Percentiles rank a stretch among this genome's conserved stretches.
Conservation (phyloP, 2,797 vertebrate genomes). For the Silurus aristotelis region DNA sequence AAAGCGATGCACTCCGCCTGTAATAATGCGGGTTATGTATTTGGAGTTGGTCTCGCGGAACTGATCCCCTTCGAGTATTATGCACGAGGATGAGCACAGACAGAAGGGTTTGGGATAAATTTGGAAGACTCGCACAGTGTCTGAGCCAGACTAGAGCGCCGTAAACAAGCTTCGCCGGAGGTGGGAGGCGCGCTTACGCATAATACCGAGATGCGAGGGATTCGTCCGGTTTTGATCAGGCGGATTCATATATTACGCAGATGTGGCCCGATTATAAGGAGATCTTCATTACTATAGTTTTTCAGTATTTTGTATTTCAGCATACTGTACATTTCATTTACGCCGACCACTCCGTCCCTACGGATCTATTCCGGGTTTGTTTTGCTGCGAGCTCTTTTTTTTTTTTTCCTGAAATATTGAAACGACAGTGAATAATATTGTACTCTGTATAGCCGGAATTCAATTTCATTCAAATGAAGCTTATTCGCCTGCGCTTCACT, state of each 20-base stretch:
- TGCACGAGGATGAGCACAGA: conserved; percentile 3
- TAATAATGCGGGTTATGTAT: conserved; percentile 51
- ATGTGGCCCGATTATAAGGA: neutral
- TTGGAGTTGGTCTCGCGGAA: conserved; percentile 44
- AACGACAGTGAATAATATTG: neutral
- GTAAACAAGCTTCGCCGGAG: neutral
- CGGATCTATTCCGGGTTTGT: neutral
- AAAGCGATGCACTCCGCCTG: conserved; percentile 29
- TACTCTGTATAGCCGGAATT: neutral
- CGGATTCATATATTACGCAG: neutral
- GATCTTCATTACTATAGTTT: neutral
- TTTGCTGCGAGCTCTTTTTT: neutral
- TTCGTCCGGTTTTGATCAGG: neutral
- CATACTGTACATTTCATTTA: neutral
- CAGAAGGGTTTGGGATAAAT: conserved; percentile 24
- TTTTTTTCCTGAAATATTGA: neutral
- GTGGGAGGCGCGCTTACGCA: neutral
- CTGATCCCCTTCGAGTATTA: conserved; percentile 34
- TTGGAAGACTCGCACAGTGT: neutral
- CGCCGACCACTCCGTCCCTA: neutral
- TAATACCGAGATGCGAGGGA: neutral
- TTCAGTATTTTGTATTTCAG: neutral
- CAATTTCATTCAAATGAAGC: neutral
- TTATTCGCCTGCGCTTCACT: neutral
- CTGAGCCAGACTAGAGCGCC: neutral